phyloP scores from a whole-genome alignment of 2,888 invertebrate species.

The Hylaea fasciaria region DNA sequence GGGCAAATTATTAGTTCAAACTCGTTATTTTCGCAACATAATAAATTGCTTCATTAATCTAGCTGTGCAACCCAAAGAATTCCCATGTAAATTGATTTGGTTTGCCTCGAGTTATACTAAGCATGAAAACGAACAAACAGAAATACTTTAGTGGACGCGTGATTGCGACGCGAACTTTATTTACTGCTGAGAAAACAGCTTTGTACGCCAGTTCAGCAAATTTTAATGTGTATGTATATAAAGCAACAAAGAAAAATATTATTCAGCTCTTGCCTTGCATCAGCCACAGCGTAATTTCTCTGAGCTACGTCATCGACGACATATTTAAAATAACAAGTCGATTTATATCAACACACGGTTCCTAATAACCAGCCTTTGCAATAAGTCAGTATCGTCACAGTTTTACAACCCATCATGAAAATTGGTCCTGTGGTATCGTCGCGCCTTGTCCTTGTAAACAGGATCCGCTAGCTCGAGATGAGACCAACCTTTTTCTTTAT shows the following conservation, averaged over 20 bases:
- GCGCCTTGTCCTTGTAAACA: too few species aligned
- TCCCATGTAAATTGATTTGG: neutral
- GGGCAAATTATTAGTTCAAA: constrained; percentile 5
- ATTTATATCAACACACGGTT: constrained; percentile 20
- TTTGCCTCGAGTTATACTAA: neutral
- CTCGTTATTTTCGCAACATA: neutral
- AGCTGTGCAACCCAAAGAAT: neutral
- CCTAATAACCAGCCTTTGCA: neutral
- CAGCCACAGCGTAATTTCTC: constrained; percentile 8
- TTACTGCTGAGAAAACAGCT: constrained; percentile 28
- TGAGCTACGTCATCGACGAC: constrained; percentile 9
- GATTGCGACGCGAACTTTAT: constrained; percentile 19
- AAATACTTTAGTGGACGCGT: neutral
- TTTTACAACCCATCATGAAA: neutral
- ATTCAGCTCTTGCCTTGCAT: constrained; percentile 8
- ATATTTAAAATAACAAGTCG: constrained; percentile 16
- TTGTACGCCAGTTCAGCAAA: constrained; percentile 20
- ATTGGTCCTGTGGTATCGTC: too few species aligned
- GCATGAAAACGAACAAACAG: neutral
- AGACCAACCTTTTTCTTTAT: too few species aligned
- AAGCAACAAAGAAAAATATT: constrained; percentile 25
- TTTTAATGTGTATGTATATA: too few species aligned
- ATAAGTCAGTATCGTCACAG: neutral
- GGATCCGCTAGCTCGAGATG: too few species aligned
- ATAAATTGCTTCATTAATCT: too few species aligned